A percentile compares a stretch with the other conserved stretches of the same genome.
phyloP scores from a whole-genome alignment of 2,888 invertebrate species.

The Watsonalla binaria region DNA sequence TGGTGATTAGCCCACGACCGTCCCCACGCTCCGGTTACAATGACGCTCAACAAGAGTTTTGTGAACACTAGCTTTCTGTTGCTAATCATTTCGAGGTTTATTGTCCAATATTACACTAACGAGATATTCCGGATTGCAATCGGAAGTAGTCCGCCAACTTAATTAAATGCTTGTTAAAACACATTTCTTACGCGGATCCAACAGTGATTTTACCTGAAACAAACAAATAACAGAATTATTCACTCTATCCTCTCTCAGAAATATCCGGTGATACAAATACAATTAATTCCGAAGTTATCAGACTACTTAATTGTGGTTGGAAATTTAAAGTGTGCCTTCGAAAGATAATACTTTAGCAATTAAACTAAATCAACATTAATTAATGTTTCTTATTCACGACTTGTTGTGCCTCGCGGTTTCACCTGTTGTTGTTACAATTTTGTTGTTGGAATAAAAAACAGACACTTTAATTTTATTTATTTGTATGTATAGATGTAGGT shows the following conservation, averaged over 20 bases:
- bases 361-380: too few species aligned
- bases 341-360: too few species aligned
- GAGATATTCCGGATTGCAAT: conserved; percentile 46
- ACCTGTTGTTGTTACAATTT: too few species aligned
- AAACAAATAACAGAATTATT: conserved; percentile 10
- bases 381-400: too few species aligned
- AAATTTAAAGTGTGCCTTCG: too few species aligned
- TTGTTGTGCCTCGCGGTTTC: too few species aligned
- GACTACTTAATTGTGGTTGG: too few species aligned
- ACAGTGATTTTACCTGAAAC: conserved; percentile 47
- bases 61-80: conserved; percentile 65
- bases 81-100: conserved; percentile 50
- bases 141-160: conserved; percentile 66
- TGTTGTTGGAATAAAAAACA: too few species aligned
- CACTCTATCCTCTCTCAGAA: not conserved
- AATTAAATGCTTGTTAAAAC: conserved; percentile 65
- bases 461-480: too few species aligned
- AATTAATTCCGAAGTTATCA: too few species aligned
- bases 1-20: conserved; percentile 76
- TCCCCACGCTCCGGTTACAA: conserved; percentile 50
- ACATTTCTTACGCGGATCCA: conserved; percentile 51
- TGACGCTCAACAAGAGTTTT: conserved; percentile 58
- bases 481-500: too few species aligned
- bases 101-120: conserved; percentile 32
- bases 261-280: too few species aligned